phyloP scores from a whole-genome alignment of 2,113 vertebrate species.

The Phylloscopus whistleri region DNA sequence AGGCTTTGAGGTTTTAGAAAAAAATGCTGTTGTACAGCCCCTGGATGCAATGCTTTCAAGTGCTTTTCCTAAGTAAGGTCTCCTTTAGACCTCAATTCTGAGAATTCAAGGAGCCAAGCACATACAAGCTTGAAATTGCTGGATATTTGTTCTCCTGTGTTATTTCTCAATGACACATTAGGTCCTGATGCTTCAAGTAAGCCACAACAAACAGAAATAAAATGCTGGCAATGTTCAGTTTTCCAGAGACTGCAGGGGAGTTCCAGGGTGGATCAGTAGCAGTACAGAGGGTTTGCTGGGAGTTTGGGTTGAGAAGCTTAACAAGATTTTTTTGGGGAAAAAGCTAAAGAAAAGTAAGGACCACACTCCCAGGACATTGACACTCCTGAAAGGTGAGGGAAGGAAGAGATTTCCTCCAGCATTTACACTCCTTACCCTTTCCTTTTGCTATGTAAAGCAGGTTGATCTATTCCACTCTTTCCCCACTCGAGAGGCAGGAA shows the following conservation, averaged over 20 bases:
- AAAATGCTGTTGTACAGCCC: background rate
- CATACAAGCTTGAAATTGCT: background rate
- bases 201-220: background rate
- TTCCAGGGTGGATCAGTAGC: background rate
- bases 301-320: background rate
- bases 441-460: background rate
- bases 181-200: background rate
- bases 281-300: background rate
- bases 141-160: background rate
- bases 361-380: fast-evolving
- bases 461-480: background rate
- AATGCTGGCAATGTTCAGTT: background rate
- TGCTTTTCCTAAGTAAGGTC: background rate
- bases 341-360: background rate
- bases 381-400: background rate
- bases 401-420: background rate
- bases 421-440: background rate
- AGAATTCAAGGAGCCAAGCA: background rate
- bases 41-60: background rate
- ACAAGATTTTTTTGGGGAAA: background rate
- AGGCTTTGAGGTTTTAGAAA: background rate
- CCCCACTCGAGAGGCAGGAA: background rate
- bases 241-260: background rate
- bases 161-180: background rate
- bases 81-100: background rate